Conservation (phyloP, 2,888 invertebrate genomes). For the Hetaerina titia region DNA sequence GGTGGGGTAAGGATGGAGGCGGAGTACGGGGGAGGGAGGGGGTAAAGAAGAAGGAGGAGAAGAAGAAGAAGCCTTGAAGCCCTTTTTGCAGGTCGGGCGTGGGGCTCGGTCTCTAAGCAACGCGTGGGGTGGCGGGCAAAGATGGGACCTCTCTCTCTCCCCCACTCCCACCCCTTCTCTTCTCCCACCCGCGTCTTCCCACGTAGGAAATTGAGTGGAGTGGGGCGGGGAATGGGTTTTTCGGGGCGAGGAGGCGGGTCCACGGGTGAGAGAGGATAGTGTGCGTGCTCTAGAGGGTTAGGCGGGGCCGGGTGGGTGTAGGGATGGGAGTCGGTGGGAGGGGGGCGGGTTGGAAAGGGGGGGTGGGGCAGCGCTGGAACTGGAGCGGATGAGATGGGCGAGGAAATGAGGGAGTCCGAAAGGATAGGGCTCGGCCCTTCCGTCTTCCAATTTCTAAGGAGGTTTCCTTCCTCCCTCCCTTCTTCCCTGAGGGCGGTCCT, state of each 20-base stretch:
- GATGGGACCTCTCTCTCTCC: not conserved
- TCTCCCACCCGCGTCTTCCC: constrained; percentile 4
- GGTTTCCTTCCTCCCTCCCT: constrained; percentile 70
- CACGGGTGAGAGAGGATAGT: constrained; percentile 52
- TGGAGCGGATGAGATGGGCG: constrained; percentile 76
- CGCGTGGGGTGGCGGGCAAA: constrained; percentile 42
- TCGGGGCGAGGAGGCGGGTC: constrained; percentile 47
- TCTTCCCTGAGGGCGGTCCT: not conserved
- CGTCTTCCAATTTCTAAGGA: constrained; percentile 72
- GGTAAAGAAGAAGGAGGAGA: not conserved
- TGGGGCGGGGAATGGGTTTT: constrained; percentile 52
- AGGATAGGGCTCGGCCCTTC: constrained; percentile 70
- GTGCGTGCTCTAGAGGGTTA: constrained; percentile 69
- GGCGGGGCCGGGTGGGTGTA: constrained; percentile 69
- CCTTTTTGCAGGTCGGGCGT: constrained; percentile 15
- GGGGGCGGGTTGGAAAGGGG: constrained; percentile 74
- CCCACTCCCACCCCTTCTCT: not conserved
- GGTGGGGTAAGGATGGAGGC: not conserved
- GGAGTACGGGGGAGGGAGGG: not conserved
- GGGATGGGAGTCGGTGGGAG: constrained; percentile 72
- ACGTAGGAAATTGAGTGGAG: constrained; percentile 27
- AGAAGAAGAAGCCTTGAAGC: not conserved
- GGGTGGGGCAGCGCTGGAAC: constrained; percentile 73
- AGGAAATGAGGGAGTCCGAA: constrained; percentile 41
- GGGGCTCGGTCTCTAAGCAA: constrained; percentile 45